Evolutionary conservation across 2,113 vertebrate species (phyloP).

Genomic region (Ariopsis seemanni): DNA sequence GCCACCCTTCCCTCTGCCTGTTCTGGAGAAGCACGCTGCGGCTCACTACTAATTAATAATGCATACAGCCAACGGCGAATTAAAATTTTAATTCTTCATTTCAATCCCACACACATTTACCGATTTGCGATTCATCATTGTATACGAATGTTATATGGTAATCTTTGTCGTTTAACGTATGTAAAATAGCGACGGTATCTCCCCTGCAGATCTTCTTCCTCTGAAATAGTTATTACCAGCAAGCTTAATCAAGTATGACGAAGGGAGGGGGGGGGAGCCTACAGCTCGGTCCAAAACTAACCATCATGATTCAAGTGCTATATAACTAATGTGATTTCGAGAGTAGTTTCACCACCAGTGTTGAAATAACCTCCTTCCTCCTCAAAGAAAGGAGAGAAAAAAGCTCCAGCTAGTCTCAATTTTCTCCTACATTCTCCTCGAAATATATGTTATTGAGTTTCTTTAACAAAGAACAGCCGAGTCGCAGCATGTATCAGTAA

Average conservation of each 20-base stretch:
- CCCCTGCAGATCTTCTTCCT: constrained; percentile 37
- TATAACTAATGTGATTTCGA: constrained; percentile 61
- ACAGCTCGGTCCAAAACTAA: constrained; percentile 18
- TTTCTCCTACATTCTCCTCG: constrained; percentile 46
- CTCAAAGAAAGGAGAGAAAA: constrained; percentile 15
- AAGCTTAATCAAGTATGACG: constrained; percentile 56
- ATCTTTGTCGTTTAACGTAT: constrained; percentile 55
- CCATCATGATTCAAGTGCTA: constrained; percentile 52
- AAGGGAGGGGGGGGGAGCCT: constrained; percentile 13
- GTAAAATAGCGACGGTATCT: constrained; percentile 44
- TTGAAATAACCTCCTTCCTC: background rate
- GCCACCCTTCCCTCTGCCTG: background rate
- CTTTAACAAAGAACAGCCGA: constrained; percentile 21
- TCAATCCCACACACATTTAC: constrained; percentile 53
- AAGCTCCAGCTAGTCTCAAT: constrained; percentile 49
- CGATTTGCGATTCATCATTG: constrained; percentile 55
- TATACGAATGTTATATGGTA: constrained; percentile 48
- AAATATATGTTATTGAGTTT: constrained; percentile 1
- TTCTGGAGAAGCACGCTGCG: constrained; percentile 18
- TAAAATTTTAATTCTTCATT: constrained; percentile 67
- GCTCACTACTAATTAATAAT: constrained; percentile 70
- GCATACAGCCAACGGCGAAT: constrained; percentile 69
- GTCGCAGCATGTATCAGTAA: constrained; percentile 26
- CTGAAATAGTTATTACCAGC: constrained; percentile 43
- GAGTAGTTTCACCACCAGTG: constrained; percentile 52